phyloP scores from a whole-genome alignment of 2,797 vertebrate species.

The Caiman crocodilus region DNA sequence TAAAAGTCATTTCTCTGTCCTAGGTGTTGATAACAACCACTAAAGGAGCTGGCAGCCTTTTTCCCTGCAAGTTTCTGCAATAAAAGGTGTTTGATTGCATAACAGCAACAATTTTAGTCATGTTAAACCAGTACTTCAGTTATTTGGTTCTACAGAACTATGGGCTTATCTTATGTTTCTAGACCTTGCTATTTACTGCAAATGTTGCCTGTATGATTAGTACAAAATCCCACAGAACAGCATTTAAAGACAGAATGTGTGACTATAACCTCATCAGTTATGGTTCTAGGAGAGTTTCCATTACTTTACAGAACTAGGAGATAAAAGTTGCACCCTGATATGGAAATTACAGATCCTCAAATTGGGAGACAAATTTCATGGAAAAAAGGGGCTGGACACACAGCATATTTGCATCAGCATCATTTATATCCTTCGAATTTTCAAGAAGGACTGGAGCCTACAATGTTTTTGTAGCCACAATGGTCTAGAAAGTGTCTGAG shows the following conservation, averaged over 20 bases:
- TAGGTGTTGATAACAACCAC: not conserved
- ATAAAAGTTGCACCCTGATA: not conserved
- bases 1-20: not conserved
- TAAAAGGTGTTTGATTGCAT: not conserved
- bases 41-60: not conserved
- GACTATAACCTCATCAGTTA: not conserved
- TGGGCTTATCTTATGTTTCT: not conserved
- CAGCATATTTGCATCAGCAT: not conserved
- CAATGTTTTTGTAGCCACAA: no score
- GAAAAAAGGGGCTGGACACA: not conserved
- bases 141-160: not conserved
- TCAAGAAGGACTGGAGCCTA: no score
- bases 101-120: not conserved
- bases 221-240: not conserved
- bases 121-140: not conserved
- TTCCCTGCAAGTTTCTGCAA: not conserved
- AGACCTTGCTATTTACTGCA: not conserved
- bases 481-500: no score
- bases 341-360: not conserved
- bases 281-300: not conserved
- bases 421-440: no score
- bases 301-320: not conserved
- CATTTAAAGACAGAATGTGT: not conserved
- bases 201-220: not conserved
- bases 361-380: not conserved